phyloP scores from a whole-genome alignment of 2,888 invertebrate genomes.

The Peribatodes rhomboidaria region DNA sequence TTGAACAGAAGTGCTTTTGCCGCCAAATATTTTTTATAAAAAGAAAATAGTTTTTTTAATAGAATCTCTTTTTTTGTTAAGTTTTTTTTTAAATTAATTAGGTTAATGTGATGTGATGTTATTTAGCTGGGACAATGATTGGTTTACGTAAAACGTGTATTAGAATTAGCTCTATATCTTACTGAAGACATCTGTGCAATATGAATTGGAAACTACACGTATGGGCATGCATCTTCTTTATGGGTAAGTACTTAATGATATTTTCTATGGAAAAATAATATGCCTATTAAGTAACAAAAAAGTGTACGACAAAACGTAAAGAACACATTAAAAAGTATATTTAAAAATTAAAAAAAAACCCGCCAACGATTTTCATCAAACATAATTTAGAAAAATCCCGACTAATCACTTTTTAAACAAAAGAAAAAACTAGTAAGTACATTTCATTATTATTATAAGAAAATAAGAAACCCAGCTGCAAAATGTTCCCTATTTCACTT shows the following conservation, averaged over 20 bases:
- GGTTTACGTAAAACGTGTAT: slow-evolving; percentile 23
- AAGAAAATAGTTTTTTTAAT: slow-evolving; percentile 1
- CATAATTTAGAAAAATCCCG: too few relatives aligned
- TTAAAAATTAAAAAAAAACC: too few relatives aligned
- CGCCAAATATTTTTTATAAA: neutral
- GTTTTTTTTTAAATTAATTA: slow-evolving; percentile 1
- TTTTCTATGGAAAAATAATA: neutral
- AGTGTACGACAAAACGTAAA: neutral
- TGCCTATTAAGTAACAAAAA: neutral
- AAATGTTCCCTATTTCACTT: too few relatives aligned
- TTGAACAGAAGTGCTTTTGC: neutral
- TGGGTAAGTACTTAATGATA: slow-evolving; percentile 54
- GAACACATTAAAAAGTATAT: too few relatives aligned
- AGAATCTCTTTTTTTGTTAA: slow-evolving; percentile 17
- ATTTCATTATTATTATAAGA: too few relatives aligned
- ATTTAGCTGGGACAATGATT: slow-evolving; percentile 27
- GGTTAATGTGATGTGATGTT: slow-evolving; percentile 12
- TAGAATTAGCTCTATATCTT: slow-evolving; percentile 24
- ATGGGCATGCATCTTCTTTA: slow-evolving; percentile 54
- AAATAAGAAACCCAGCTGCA: too few relatives aligned
- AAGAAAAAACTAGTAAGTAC: too few relatives aligned
- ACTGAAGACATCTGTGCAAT: slow-evolving; percentile 38
- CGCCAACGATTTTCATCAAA: too few relatives aligned
- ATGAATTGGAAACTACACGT: slow-evolving; percentile 57
- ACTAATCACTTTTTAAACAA: too few relatives aligned